These are phyloP conservation scores for Phasianus colchicus DNA, from an alignment of 2,113 vertebrate species.

Conservation along the genomic window DNA sequence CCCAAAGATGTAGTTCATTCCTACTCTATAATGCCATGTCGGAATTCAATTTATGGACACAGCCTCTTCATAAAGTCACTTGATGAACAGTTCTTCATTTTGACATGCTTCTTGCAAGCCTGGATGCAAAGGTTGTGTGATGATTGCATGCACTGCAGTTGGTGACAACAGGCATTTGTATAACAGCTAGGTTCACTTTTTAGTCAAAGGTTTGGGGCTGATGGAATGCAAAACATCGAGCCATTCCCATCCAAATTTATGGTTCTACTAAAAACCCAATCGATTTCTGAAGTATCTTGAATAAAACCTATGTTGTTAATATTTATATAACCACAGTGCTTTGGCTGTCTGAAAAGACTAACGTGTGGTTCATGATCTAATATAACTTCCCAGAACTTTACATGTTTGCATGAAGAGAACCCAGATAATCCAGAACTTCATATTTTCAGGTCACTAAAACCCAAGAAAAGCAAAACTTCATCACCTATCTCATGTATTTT, in stretches of 20 bases:
- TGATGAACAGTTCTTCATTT: neutral
- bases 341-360: neutral
- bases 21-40: neutral
- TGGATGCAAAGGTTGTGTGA: accelerated
- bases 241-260: neutral
- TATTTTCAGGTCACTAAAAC: neutral
- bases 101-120: neutral
- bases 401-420: neutral
- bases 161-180: neutral
- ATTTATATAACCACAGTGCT: neutral
- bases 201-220: neutral
- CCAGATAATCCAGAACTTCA: neutral
- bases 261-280: neutral
- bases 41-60: neutral
- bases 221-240: neutral
- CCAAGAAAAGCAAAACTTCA: neutral
- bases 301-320: neutral
- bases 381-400: neutral
- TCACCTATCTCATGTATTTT: neutral
- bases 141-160: neutral
- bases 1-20: neutral
- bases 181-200: neutral
- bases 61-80: neutral
- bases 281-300: neutral
- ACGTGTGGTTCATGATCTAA: neutral